Base-by-base conservation (phyloP, 2,113 vertebrate species). In the Eidolon helvum region DNA sequence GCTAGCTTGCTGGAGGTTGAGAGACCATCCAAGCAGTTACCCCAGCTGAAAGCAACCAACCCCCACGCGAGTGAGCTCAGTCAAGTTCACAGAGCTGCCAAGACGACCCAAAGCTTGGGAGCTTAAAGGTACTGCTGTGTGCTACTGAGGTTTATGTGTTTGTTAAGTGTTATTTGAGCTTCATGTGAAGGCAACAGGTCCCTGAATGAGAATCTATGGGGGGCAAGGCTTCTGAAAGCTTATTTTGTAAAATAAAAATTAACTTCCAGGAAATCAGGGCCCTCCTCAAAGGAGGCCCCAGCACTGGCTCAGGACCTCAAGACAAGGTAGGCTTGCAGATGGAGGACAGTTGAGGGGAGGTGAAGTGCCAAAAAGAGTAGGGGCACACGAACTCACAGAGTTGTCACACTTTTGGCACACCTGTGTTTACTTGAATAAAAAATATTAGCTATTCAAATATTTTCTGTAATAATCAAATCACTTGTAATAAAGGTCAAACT, bases 401-500 rank as follows among this genome's bases (percentile, higher is more conserved):
- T 11, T 24, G 9, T 18, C 24, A 10, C 5, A 43, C 71, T 65
- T 40, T 43, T 10, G 35, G 50, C 22, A 83, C 33, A 79, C 86
- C 89, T 77, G 53, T 91, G 77, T 89, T 72, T 95, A 78, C 72
- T 26, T 28, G 10, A 88, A 85, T 71, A 26, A 92, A 87, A 63
- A 45, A 40, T 93, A 89, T 75, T 53, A 78, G 77, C 24, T 45
- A 40, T 55, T 93, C 53, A 95, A 85, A 88, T 43, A 88, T 21
- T 68, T 15, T 57, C 19, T n/a, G 30, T 43, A 92, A 61, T 45
- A 85, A 40, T 86, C 66, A 84, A 35, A 87, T 83, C 21, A 28
- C 26, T 93, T 22, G 57, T 30, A 63, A 77, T 43, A 88, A 96
- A 96, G 65, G 35, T 93, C 80, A 97, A 63, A 89, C 40, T 35